Evolutionary conservation across 2,797 vertebrate genomes (phyloP), one percentile per base, ranked within the genome.

Genomic region (Myotis vivesi): DNA sequence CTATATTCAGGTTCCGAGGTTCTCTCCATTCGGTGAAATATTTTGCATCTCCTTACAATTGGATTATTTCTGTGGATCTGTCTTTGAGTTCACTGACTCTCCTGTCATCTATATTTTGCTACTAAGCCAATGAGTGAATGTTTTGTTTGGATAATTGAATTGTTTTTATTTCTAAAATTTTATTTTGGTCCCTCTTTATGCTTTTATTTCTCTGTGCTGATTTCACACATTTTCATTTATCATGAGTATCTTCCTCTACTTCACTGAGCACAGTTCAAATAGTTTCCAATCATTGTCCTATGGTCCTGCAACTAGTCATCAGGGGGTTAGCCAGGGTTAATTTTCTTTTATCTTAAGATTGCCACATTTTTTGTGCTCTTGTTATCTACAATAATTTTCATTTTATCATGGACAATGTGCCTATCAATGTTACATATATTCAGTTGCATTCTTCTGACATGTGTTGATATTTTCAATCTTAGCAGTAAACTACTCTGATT

Each of bases 101-200:
- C 30, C 41, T 33, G 4, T 87, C 38, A 77, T 75, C 16, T 89
- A 8, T 68, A 36, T 75, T 59, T 84, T 89, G 51, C 5, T 73
- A 25, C 9, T 66, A 51, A 81, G 38, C 3, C 62, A 64, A 28
- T 79, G 25, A 81, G 28, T 41, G 25, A 87, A 81, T 68, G 8
- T 55, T 57, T 86, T 73, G n/a, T 66, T 86, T 83, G 30, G 82
- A 12, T 7, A 64, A 82, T 13, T 59, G 12, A 36, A 51, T n/a
- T 33, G 38, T 83, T 82, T 94, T 83, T 49, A n/a, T 57, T 94
- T n/a, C 25, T 84, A 51, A 79, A 77, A 62, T 77, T 66, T 44
- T 8, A 71, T 72, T 68, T 94, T 91, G 19, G 5, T 55, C 13
- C 15, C 59, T 33, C 22, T 81, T 51, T 15, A 85, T 73, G 0